Percentiles rank a stretch among this genome's conserved stretches.
Evolutionary conservation across 2,888 invertebrate species (phyloP).

Genomic region (Rugalucina vietnamica): DNA sequence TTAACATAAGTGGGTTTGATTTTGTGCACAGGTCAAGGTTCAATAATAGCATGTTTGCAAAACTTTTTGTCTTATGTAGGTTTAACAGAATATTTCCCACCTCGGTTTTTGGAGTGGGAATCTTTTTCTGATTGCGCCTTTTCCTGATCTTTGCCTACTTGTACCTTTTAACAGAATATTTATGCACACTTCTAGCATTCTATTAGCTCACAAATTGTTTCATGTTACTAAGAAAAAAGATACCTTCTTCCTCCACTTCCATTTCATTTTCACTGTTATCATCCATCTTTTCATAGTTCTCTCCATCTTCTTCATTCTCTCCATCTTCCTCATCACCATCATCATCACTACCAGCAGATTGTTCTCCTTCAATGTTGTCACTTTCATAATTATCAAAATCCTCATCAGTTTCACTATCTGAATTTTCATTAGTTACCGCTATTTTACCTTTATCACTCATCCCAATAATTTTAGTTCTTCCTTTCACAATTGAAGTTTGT

Average conservation of each 20-base stretch:
- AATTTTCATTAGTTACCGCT: constrained; percentile 24
- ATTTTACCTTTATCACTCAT: constrained; percentile 5
- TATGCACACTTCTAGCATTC: too few relatives aligned
- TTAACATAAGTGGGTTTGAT: too few relatives aligned
- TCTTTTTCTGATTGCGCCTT: too few relatives aligned
- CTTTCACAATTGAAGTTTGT: neutral
- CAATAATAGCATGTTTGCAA: too few relatives aligned
- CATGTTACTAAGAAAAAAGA: neutral
- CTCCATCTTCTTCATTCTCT: constrained; percentile 69
- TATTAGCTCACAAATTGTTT: too few relatives aligned
- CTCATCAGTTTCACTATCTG: constrained; percentile 5
- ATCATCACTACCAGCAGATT: neutral
- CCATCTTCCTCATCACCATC: constrained; percentile 73
- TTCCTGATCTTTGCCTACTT: too few relatives aligned
- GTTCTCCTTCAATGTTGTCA: neutral
- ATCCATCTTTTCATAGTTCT: constrained; percentile 62
- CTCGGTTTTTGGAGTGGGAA: too few relatives aligned
- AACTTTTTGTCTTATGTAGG: too few relatives aligned
- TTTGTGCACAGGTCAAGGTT: too few relatives aligned
- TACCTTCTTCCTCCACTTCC: constrained; percentile 37
- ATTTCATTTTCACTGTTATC: constrained; percentile 47
- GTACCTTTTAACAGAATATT: too few relatives aligned
- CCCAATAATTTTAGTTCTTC: neutral
- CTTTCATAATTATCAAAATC: neutral
- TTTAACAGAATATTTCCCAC: too few relatives aligned